Percentiles rank a stretch among this genome's conserved stretches.
Evolutionary conservation across 2,888 invertebrate species (phyloP).

Genomic region (Phortica okadai): DNA sequence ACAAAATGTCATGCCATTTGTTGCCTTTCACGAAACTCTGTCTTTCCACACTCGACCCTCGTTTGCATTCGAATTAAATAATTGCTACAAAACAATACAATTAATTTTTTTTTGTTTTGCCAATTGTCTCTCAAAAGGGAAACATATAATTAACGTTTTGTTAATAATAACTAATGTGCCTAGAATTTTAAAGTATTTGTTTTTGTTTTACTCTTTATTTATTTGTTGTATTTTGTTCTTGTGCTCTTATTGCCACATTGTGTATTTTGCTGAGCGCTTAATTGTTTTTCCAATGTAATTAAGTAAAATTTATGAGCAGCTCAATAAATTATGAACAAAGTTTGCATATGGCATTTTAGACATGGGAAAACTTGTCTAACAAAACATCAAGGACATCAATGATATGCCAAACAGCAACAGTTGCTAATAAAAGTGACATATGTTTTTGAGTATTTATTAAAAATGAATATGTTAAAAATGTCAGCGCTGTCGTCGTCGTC

Average conservation of each 20-base stretch:
- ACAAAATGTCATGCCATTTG: too few species aligned
- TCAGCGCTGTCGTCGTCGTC: neutral
- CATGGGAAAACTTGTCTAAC: neutral
- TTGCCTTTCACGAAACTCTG: too few species aligned
- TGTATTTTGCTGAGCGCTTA: neutral
- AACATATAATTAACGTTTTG: slow-evolving; percentile 9
- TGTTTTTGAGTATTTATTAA: slow-evolving; percentile 3
- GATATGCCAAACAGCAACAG: neutral
- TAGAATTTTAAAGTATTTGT: neutral
- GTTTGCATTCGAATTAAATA: too few species aligned
- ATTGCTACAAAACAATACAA: too few species aligned
- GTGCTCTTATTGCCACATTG: neutral
- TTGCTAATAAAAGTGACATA: neutral
- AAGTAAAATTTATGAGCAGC: slow-evolving; percentile 65
- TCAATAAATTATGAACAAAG: slow-evolving; percentile 67
- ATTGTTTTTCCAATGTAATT: slow-evolving; percentile 48
- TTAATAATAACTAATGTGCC: neutral
- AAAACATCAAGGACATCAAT: neutral
- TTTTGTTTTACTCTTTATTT: neutral
- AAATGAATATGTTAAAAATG: neutral
- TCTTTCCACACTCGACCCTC: too few species aligned
- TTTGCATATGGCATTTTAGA: slow-evolving; percentile 55
- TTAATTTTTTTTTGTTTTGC: too few species aligned
- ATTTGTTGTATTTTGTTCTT: neutral
- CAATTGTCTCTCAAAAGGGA: neutral